Percentiles rank a stretch among this genome's conserved stretches.
These are phyloP conservation scores for Oxyura jamaicensis DNA, from an alignment of 2,113 vertebrate species.

Conservation along the genomic window DNA sequence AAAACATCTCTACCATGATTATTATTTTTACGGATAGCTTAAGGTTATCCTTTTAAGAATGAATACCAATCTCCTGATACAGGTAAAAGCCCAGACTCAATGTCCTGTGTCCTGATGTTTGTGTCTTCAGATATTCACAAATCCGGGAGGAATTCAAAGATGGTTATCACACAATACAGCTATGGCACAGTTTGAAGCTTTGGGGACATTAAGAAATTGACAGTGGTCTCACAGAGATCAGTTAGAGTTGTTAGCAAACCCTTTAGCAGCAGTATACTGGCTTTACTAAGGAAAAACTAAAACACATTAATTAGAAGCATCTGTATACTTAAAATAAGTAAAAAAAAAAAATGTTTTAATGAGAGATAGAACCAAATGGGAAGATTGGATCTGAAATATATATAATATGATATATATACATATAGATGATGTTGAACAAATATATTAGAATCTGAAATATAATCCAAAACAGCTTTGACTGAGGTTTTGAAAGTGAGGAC, in stretches of 20 bases:
- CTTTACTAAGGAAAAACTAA: background rate
- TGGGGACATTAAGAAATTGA: background rate
- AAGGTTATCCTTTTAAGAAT: background rate
- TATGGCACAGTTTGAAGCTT: background rate
- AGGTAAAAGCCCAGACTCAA: background rate
- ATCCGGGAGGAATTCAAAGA: background rate
- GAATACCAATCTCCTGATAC: background rate
- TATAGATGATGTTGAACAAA: background rate
- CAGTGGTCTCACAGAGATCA: background rate
- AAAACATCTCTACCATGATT: background rate
- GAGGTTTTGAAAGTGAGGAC: background rate
- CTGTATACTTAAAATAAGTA: background rate
- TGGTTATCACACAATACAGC: background rate
- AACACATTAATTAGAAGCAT: background rate
- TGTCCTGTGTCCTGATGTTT: background rate
- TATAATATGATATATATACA: background rate
- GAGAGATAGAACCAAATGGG: background rate
- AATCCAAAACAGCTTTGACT: background rate
- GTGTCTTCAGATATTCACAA: background rate
- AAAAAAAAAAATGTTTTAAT: background rate
- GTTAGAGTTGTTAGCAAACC: background rate
- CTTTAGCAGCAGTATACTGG: background rate
- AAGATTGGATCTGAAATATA: background rate
- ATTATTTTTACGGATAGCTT: background rate
- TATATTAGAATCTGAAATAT: background rate